Percentiles rank a stretch among this genome's conserved stretches.
Evolutionary conservation across 2,797 vertebrate genomes (phyloP).

Genomic region (Rhinophrynus dorsalis): DNA sequence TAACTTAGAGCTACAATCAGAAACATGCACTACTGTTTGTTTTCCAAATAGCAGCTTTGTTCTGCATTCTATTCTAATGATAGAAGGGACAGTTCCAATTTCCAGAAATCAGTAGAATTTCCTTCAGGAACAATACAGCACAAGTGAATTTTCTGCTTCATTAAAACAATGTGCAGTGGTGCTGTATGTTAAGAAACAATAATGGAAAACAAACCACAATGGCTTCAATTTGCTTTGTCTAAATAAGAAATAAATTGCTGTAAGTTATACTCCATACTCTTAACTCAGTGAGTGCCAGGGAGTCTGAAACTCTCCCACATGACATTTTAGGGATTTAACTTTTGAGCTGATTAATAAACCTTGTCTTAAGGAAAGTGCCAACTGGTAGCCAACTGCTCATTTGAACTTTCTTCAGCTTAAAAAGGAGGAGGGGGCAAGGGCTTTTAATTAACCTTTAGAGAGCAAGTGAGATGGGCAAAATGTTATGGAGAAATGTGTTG

Average conservation of each 20-base stretch:
- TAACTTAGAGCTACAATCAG: not conserved
- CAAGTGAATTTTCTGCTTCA: constrained; percentile 28
- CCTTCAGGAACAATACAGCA: constrained; percentile 15
- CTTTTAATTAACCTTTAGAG: no score
- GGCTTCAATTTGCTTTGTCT: constrained; percentile 4
- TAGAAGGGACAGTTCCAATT: not conserved
- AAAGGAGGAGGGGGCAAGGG: no score
- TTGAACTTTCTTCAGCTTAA: constrained; percentile 60
- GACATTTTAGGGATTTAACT: constrained; percentile 16
- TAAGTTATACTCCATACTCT: constrained; percentile 10
- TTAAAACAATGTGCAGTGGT: constrained; percentile 13
- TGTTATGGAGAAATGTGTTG: no score
- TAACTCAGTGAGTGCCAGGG: not conserved
- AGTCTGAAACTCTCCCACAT: constrained; percentile 12
- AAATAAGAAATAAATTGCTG: constrained; percentile 39
- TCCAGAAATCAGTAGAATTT: constrained; percentile 24
- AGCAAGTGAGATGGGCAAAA: no score
- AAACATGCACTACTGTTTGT: not conserved
- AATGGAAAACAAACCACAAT: not conserved
- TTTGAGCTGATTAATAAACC: constrained; percentile 46
- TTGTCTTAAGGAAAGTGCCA: constrained; percentile 56
- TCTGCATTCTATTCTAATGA: constrained; percentile 28
- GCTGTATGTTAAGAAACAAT: not conserved
- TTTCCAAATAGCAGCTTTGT: constrained; percentile 15
- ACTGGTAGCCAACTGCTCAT: constrained; percentile 53